Percentiles rank a stretch among this genome's conserved stretches.
Evolutionary conservation across 2,888 invertebrate species (phyloP).

Genomic region (Callyntrura guangdongensis): DNA sequence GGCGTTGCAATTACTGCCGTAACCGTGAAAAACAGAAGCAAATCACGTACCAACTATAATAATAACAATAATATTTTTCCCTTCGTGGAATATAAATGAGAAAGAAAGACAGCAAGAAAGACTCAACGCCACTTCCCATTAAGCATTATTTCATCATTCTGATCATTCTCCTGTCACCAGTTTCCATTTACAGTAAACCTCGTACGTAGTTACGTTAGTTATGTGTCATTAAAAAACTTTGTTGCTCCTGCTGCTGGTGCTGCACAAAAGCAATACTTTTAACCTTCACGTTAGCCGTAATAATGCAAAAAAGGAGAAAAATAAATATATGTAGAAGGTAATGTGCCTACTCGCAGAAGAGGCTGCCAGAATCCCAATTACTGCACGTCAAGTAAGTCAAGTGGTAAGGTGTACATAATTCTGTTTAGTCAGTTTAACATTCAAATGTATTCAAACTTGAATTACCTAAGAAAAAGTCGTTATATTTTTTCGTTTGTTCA

Average conservation of each 20-base stretch:
- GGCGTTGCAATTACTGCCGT: no score
- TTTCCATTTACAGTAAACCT: no score
- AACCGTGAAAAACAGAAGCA: not conserved
- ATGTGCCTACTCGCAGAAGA: no score
- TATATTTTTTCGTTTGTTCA: not conserved
- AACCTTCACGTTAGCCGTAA: conserved; percentile 31
- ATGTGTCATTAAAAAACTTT: not conserved
- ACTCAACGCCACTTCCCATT: not conserved
- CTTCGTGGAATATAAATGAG: no score
- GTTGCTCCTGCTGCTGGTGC: no score
- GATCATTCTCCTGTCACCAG: not conserved
- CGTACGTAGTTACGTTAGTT: not conserved
- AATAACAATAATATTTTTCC: not conserved
- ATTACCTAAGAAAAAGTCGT: not conserved
- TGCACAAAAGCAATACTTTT: conserved; percentile 2
- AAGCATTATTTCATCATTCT: conserved; percentile 15
- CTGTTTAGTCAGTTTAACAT: conserved; percentile 69
- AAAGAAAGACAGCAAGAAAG: not conserved
- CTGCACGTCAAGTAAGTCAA: no score
- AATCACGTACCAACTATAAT: not conserved
- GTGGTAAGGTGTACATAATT: no score
- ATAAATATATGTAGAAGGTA: no score
- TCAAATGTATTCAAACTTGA: conserved; percentile 64
- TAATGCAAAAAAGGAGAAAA: conserved; percentile 17
- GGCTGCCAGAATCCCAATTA: no score